Evolutionary conservation across 2,113 vertebrate genomes (phyloP).

Genomic region (Himantopus leucocephalus): DNA sequence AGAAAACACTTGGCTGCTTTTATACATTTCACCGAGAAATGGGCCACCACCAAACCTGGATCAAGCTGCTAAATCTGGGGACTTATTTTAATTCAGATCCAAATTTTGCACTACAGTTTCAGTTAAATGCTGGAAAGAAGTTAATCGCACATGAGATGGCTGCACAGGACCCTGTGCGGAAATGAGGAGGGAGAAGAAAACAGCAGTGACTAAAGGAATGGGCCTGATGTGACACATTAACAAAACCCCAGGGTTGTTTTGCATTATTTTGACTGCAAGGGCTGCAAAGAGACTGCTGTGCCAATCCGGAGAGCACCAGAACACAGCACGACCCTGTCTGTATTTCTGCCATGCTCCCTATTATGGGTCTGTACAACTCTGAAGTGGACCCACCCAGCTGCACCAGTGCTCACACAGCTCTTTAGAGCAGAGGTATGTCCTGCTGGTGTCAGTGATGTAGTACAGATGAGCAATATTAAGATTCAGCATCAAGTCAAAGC

Average conservation of each 20-base stretch:
- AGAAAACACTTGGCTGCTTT: conserved; percentile 32
- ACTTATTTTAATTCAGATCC: not conserved
- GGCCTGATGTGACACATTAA: not conserved
- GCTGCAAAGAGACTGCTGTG: not conserved
- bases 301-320: not conserved
- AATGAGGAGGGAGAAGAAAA: not conserved
- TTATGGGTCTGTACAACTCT: not conserved
- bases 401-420: not conserved
- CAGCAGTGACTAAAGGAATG: not conserved
- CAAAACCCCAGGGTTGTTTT: not conserved
- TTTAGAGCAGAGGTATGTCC: not conserved
- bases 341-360: not conserved
- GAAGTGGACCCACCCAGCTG: not conserved
- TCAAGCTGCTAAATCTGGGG: conserved; percentile 11
- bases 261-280: not conserved
- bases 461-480: not conserved
- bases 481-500: not conserved
- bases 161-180: not conserved
- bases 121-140: not conserved
- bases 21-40: conserved; percentile 28
- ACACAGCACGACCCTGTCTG: not conserved
- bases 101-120: not conserved
- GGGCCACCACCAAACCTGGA: conserved; percentile 42
- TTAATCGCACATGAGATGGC: not conserved
- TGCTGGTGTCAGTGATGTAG: not conserved